Evolutionary conservation across 2,888 invertebrate species (phyloP).

Genomic region (Hirtodrosophila duncani): DNA sequence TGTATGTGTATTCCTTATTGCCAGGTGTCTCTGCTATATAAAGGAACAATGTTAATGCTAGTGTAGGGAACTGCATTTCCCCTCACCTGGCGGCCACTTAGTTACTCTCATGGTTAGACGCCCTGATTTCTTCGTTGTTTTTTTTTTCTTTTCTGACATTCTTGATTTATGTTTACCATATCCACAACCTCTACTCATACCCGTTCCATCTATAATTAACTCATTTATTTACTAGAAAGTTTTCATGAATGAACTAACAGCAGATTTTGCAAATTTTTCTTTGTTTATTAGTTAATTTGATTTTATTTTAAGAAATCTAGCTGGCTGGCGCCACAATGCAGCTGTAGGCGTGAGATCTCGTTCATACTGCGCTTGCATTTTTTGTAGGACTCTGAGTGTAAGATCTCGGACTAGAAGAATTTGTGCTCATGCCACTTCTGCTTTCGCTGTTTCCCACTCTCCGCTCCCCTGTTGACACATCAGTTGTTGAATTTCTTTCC

Average conservation of each 20-base stretch:
- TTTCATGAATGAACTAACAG: conserved; percentile 50
- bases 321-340: conserved; percentile 32
- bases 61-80: too few species aligned
- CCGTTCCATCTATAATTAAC: conserved; percentile 76
- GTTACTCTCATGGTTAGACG: too few species aligned
- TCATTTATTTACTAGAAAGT: conserved; percentile 29
- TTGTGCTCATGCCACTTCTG: conserved; percentile 24
- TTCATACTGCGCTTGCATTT: conserved; percentile 14
- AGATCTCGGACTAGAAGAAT: conserved; percentile 20
- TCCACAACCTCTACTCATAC: too few species aligned
- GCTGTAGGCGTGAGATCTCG: too few species aligned
- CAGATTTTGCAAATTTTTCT: conserved; percentile 3
- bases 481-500: too few species aligned
- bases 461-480: conserved; percentile 29
- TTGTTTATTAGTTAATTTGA: conserved; percentile 16
- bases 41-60: too few species aligned
- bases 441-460: background rate
- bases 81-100: too few species aligned
- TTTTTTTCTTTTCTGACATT: background rate
- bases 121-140: too few species aligned
- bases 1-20: too few species aligned
- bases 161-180: conserved; percentile 1
- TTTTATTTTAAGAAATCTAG: conserved; percentile 42
- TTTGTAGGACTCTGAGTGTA: too few species aligned
- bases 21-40: too few species aligned